phyloP scores from a whole-genome alignment of 2,113 vertebrate species.

The Menura novaehollandiae region DNA sequence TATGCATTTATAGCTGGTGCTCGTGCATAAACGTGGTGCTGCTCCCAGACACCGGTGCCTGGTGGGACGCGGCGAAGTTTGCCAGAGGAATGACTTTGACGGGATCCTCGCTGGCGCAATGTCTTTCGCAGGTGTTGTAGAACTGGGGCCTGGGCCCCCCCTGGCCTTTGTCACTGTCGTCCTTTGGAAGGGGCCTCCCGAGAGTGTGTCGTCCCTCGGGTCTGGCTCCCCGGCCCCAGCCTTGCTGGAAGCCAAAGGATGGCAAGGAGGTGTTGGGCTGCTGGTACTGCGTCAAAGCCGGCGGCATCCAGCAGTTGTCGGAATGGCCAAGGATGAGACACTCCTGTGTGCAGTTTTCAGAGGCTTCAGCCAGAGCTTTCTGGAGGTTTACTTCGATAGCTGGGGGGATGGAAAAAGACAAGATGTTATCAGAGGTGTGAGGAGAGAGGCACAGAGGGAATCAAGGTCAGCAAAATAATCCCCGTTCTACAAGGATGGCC shows the following conservation, averaged over 20 bases:
- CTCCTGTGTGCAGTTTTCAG: slow-evolving; percentile 96
- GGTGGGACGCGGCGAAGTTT: slow-evolving; percentile 79
- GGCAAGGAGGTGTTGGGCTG: slow-evolving; percentile 72
- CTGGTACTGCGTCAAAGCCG: slow-evolving; percentile 82
- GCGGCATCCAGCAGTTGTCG: slow-evolving; percentile 98
- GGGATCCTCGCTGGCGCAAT: slow-evolving; percentile 81
- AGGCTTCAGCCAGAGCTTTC: slow-evolving; percentile 91
- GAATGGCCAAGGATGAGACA: slow-evolving; percentile 96
- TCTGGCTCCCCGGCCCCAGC: slow-evolving; percentile 76
- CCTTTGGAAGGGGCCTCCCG: slow-evolving; percentile 84
- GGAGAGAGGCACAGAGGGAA: accelerated
- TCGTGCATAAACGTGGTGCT: slow-evolving; percentile 80
- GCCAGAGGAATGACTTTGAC: slow-evolving; percentile 91
- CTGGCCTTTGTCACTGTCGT: slow-evolving; percentile 81
- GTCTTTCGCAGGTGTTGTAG: slow-evolving; percentile 90
- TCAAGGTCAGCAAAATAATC: background rate
- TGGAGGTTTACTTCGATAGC: slow-evolving; percentile 93
- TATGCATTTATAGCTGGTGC: slow-evolving; percentile 81
- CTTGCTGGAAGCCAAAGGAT: slow-evolving; percentile 82
- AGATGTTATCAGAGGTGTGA: background rate
- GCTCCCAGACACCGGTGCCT: slow-evolving; percentile 58
- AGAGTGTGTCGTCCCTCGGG: slow-evolving; percentile 83
- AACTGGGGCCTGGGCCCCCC: slow-evolving; percentile 80
- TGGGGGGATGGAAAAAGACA: slow-evolving; percentile 59
- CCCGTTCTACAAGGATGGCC: accelerated